Percentiles rank a stretch among this genome's conserved stretches.
Conservation (phyloP, 2,888 invertebrate species). For the Plemyria rubiginata region DNA sequence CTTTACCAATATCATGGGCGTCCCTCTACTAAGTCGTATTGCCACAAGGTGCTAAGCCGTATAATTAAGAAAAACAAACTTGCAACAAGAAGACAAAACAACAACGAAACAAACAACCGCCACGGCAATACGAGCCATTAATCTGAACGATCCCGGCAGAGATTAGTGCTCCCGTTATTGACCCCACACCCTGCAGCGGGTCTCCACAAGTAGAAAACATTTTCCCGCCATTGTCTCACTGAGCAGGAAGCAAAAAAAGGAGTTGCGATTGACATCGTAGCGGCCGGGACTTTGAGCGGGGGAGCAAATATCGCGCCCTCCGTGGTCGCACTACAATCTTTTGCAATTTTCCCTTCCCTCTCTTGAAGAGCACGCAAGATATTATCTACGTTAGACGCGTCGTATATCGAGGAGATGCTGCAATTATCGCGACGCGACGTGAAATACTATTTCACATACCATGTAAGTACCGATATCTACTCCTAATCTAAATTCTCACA, state of each 20-base stretch:
- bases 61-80: conserved; percentile 63
- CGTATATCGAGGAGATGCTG: conserved; percentile 40
- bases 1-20: too few species aligned
- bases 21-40: neutral
- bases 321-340: conserved; percentile 47
- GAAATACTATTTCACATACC: conserved; percentile 55
- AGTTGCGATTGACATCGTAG: conserved; percentile 75
- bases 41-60: conserved; percentile 36
- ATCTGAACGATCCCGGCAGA: conserved; percentile 79
- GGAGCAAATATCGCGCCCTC: conserved; percentile 38
- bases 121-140: conserved; percentile 80
- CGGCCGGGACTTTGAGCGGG: conserved; percentile 40
- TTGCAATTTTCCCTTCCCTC: conserved; percentile 63
- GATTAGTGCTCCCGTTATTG: conserved; percentile 78
- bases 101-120: conserved; percentile 76
- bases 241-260: conserved; percentile 72
- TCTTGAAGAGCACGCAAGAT: conserved; percentile 52
- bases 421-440: conserved; percentile 46
- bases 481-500: conserved; percentile 61
- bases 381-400: conserved; percentile 51
- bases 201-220: conserved; percentile 75
- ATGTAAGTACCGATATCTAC: conserved; percentile 23
- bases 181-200: conserved; percentile 63
- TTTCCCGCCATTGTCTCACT: conserved; percentile 79
- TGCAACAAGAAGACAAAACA: conserved; percentile 66